Conservation (phyloP, 2,888 invertebrate species). For the Charanyca ferruginea region DNA sequence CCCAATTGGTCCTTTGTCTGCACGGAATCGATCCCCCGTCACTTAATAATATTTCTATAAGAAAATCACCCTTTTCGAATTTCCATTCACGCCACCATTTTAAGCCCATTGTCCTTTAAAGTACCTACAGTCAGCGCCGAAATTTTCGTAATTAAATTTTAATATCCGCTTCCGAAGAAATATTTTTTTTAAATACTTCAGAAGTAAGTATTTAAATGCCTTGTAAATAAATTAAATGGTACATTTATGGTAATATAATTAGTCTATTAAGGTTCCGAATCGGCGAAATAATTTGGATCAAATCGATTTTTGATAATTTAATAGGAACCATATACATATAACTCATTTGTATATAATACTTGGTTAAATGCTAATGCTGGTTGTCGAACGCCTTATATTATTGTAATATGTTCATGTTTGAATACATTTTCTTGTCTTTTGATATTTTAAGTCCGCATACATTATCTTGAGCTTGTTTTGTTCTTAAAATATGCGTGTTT, state of each 20-base stretch:
- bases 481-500: conserved; percentile 55
- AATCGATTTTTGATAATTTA: conserved; percentile 50
- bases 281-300: conserved; percentile 27
- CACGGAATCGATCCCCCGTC: conserved; percentile 81
- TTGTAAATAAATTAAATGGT: conserved; percentile 53
- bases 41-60: conserved; percentile 86
- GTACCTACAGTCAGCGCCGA: conserved; percentile 70
- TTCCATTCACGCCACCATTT: conserved; percentile 62
- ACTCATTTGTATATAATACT: conserved; percentile 46
- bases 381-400: conserved; percentile 47
- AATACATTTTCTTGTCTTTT: conserved; percentile 55
- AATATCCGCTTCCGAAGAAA: conserved; percentile 72
- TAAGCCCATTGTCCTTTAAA: conserved; percentile 81
- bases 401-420: conserved; percentile 60
- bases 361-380: conserved; percentile 45
- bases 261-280: conserved; percentile 45
- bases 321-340: conserved; percentile 26
- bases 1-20: conserved; percentile 74
- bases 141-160: conserved; percentile 86
- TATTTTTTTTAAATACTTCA: conserved; percentile 61
- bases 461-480: conserved; percentile 50
- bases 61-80: conserved; percentile 74
- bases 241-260: conserved; percentile 63
- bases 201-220: conserved; percentile 51
- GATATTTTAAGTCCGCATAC: conserved; percentile 58